A percentile compares a stretch with the other conserved stretches of the same genome.
These are phyloP conservation scores for Acanthiza pusilla DNA, from an alignment of 2,797 vertebrate species.

Conservation along the genomic window DNA sequence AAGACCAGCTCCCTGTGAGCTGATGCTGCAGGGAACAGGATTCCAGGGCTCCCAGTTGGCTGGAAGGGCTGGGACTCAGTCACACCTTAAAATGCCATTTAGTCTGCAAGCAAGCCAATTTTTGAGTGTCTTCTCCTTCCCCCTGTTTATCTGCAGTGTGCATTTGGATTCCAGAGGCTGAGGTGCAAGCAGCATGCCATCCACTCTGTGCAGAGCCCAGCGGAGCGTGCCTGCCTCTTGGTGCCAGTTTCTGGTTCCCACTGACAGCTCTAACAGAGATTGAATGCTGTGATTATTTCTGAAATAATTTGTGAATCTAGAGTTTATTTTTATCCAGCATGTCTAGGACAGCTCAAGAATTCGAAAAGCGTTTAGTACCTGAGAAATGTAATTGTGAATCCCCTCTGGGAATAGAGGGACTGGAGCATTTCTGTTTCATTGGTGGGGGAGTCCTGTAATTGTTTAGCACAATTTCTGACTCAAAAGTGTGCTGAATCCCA, in stretches of 20 bases:
- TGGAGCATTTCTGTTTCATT: background rate
- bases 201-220: background rate
- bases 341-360: background rate
- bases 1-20: background rate
- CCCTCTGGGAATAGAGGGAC: background rate
- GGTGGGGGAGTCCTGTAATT: background rate
- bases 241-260: background rate
- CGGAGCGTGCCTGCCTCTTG: background rate
- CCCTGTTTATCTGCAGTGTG: background rate
- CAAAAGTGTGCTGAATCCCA: background rate
- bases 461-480: background rate
- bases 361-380: background rate
- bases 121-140: background rate
- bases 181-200: background rate
- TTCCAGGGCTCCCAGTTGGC: background rate
- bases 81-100: background rate
- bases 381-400: background rate
- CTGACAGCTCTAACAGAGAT: constrained; percentile 10
- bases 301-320: constrained; percentile 10
- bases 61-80: background rate
- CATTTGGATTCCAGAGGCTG: background rate
- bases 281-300: constrained; percentile 24
- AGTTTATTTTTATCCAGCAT: constrained; percentile 22
- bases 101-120: background rate
- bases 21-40: background rate